Evolutionary conservation across 64 coral and sea anemone species (phyloP).

Genomic region (Astreopora myriophthalma): DNA sequence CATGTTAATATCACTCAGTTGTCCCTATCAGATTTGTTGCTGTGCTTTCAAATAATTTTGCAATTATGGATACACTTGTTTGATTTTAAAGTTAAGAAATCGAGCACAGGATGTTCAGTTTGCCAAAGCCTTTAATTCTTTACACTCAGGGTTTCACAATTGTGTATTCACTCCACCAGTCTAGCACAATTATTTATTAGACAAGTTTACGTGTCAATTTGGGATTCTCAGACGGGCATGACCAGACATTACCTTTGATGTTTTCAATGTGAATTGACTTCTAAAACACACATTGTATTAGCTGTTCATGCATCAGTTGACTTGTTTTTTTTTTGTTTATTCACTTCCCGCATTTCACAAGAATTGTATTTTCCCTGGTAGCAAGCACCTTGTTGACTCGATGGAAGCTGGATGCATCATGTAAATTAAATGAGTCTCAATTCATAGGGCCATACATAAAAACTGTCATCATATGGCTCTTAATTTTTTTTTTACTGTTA

Average conservation of each 20-base stretch:
- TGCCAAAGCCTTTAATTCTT: too few species aligned
- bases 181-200: too few species aligned
- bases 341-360: not conserved
- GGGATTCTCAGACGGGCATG: too few species aligned
- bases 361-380: not conserved
- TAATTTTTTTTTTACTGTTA: not conserved
- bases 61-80: not conserved
- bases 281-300: too few species aligned
- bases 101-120: slow-evolving; percentile 9
- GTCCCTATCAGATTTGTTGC: not conserved
- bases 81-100: not conserved
- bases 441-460: not conserved
- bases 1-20: not conserved
- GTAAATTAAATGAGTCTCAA: not conserved
- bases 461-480: not conserved
- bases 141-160: too few species aligned
- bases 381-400: not conserved
- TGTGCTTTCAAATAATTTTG: not conserved
- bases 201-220: too few species aligned
- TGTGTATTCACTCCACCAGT: too few species aligned
- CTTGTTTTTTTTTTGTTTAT: too few species aligned
- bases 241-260: not conserved
- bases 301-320: too few species aligned
- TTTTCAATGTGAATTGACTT: too few species aligned
- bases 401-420: not conserved